Evolutionary conservation across 2,113 vertebrate genomes (phyloP).

Genomic region (Boleophthalmus pectinirostris): DNA sequence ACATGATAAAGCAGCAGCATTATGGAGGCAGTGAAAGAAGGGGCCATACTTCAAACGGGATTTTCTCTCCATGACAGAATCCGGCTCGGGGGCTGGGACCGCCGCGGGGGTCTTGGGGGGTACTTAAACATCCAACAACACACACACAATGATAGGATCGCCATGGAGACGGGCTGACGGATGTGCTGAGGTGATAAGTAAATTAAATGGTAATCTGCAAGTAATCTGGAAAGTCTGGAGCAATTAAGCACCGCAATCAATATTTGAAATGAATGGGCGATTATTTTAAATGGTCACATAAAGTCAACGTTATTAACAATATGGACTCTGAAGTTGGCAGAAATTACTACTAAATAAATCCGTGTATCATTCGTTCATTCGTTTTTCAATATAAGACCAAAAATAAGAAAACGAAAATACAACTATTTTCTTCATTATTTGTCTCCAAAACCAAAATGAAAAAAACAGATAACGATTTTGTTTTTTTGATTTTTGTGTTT

Average conservation of each 20-base stretch:
- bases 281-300: neutral
- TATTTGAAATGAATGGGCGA: neutral
- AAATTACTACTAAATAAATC: too few relatives aligned
- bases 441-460: too few relatives aligned
- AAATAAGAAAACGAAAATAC: too few relatives aligned
- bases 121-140: slow-evolving; percentile 69
- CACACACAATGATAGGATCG: slow-evolving; percentile 68
- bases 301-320: too few relatives aligned
- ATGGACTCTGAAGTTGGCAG: too few relatives aligned
- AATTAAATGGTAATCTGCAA: slow-evolving; percentile 23
- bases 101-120: slow-evolving; percentile 66
- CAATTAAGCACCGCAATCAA: neutral
- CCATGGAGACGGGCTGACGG: slow-evolving; percentile 31
- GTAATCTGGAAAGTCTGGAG: slow-evolving; percentile 1
- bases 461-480: too few relatives aligned
- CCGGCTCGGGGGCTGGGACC: slow-evolving; percentile 70
- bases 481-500: too few relatives aligned
- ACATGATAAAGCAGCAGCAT: slow-evolving; percentile 81
- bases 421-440: too few relatives aligned
- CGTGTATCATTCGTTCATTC: too few relatives aligned
- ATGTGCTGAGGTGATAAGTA: slow-evolving; percentile 42
- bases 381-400: too few relatives aligned
- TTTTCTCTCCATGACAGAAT: slow-evolving; percentile 82
- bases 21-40: slow-evolving; percentile 81
- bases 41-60: slow-evolving; percentile 82